Conservation (phyloP, 2,797 vertebrate species). For the Myripristis murdjan region DNA sequence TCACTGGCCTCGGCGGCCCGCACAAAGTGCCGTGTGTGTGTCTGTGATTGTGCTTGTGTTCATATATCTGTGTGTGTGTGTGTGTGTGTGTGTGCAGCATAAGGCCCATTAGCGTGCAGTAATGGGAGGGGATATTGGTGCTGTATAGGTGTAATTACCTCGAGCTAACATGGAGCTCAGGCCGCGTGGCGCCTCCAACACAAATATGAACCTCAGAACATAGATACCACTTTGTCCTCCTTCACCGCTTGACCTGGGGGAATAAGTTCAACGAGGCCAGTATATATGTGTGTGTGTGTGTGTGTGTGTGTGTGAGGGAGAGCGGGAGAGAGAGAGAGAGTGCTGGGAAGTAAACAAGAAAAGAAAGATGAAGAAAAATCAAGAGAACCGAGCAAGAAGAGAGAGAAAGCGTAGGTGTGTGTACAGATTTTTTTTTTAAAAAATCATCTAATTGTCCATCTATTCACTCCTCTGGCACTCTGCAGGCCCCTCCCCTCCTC, state of each 20-base stretch:
- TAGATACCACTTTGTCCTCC: constrained; percentile 82
- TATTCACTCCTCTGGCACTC: constrained; percentile 54
- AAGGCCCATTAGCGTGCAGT: constrained; percentile 78
- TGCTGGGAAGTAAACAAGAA: constrained; percentile 57
- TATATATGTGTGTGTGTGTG: constrained; percentile 33
- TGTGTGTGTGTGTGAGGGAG: not conserved
- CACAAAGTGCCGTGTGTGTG: constrained; percentile 73
- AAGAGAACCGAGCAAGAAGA: not conserved
- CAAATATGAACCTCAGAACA: constrained; percentile 79
- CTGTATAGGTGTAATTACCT: constrained; percentile 83
- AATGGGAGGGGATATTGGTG: constrained; percentile 85
- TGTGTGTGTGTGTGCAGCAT: constrained; percentile 48
- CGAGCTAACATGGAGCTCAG: constrained; percentile 79
- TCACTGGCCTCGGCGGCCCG: constrained; percentile 68
- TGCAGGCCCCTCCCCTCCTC: not conserved
- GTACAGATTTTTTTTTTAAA: constrained; percentile 34
- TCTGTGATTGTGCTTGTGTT: constrained; percentile 60
- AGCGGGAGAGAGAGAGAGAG: constrained; percentile 21
- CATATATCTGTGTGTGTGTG: constrained; percentile 21
- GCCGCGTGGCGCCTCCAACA: constrained; percentile 79
- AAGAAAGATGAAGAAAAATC: constrained; percentile 13
- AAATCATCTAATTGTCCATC: constrained; percentile 56
- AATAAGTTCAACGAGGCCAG: constrained; percentile 68
- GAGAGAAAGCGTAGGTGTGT: constrained; percentile 53
- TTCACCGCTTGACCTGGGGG: constrained; percentile 66